These are phyloP conservation scores for Ommatoiulus sabulosus DNA, from an alignment of 2,888 invertebrate species.

Conservation along the genomic window DNA sequence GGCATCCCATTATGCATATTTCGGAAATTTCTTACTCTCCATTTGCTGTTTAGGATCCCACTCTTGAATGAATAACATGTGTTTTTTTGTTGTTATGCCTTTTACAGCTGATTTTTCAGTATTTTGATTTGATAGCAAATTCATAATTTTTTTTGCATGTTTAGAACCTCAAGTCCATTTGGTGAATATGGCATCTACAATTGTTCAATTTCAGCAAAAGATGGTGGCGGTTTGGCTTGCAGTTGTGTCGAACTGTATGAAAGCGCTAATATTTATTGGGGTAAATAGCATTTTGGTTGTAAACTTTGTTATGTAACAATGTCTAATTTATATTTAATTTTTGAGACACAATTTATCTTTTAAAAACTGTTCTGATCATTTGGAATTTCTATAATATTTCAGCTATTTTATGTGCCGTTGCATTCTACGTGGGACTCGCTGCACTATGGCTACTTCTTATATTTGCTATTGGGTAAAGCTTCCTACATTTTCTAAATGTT, in stretches of 20 bases:
- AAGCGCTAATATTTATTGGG: slow-evolving; percentile 51
- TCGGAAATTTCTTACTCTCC: too few relatives aligned
- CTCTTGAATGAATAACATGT: too few relatives aligned
- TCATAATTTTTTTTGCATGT: too few relatives aligned
- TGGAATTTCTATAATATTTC: not conserved
- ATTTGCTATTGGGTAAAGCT: not conserved
- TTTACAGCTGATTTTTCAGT: too few relatives aligned
- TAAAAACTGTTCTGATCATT: not conserved
- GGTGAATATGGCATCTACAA: slow-evolving; percentile 52
- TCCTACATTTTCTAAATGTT: too few relatives aligned
- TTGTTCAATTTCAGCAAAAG: not conserved
- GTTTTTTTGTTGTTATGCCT: too few relatives aligned
- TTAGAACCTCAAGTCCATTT: slow-evolving; percentile 42
- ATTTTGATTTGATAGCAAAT: too few relatives aligned
- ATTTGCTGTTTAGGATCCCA: too few relatives aligned
- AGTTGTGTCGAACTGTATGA: slow-evolving; percentile 8
- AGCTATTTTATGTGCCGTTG: slow-evolving; percentile 52
- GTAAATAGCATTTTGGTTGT: not conserved
- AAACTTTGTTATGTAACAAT: too few relatives aligned
- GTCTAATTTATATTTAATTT: too few relatives aligned
- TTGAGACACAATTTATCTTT: not conserved
- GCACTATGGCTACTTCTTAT: slow-evolving; percentile 52
- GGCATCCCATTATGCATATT: too few relatives aligned
- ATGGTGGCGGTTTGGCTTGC: slow-evolving; percentile 27
- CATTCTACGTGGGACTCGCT: slow-evolving; percentile 59